These are phyloP conservation scores for Anser cygnoides DNA, from an alignment of 2,113 vertebrate genomes.

Conservation along the genomic window DNA sequence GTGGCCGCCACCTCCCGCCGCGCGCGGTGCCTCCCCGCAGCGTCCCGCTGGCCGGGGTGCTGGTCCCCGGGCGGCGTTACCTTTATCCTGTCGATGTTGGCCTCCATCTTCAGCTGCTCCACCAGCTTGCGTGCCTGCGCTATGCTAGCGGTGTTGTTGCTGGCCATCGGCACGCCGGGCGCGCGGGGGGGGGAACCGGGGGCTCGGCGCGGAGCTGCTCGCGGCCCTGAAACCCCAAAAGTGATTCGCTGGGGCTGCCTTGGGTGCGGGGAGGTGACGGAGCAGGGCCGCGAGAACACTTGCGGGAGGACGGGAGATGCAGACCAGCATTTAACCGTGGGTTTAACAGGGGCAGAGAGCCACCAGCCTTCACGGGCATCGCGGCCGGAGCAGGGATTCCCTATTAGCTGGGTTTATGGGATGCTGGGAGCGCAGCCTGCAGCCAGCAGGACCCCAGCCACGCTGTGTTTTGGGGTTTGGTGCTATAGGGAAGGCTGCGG, in stretches of 20 bases:
- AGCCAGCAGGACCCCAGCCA: neutral
- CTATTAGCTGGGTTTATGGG: neutral
- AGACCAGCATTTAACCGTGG: neutral
- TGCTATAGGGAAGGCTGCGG: rapidly evolving
- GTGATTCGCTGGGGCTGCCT: rapidly evolving
- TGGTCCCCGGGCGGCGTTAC: slow-evolving; percentile 41
- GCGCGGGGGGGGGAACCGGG: neutral
- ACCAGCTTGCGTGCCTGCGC: slow-evolving; percentile 98
- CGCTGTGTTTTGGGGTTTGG: neutral
- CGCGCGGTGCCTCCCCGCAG: neutral
- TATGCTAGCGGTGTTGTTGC: slow-evolving; percentile 98
- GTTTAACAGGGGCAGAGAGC: neutral
- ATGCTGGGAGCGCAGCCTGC: neutral
- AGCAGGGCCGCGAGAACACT: rapidly evolving
- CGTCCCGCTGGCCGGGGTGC: rapidly evolving
- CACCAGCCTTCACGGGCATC: neutral
- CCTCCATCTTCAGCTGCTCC: slow-evolving; percentile 99
- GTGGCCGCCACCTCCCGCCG: rapidly evolving
- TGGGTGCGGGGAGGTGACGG: rapidly evolving
- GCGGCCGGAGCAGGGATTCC: rapidly evolving
- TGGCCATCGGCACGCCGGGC: slow-evolving; percentile 84
- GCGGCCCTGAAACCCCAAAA: neutral
- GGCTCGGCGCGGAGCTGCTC: neutral
- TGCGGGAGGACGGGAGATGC: neutral
- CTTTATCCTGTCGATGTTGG: slow-evolving; percentile 99